Evolutionary conservation across 2,888 invertebrate species (phyloP).

Genomic region (Melinaea marsaeus): DNA sequence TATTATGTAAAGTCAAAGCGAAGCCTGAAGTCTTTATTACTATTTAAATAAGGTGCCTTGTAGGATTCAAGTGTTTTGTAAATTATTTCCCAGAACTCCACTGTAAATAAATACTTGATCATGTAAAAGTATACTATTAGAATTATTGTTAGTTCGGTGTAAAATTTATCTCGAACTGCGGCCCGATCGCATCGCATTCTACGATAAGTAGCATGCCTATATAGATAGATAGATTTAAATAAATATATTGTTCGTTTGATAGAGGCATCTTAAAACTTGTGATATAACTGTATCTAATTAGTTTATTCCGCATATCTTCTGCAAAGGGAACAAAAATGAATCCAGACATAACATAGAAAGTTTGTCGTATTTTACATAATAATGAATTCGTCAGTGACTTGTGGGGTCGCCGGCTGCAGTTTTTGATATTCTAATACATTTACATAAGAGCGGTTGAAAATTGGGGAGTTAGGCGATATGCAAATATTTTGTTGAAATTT

Average conservation of each 20-base stretch:
- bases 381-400: conserved; percentile 54
- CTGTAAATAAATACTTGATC: conserved; percentile 66
- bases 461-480: conserved; percentile 76
- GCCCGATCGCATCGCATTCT: conserved; percentile 54
- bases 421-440: conserved; percentile 66
- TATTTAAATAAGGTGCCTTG: conserved; percentile 76
- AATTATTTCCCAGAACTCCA: conserved; percentile 72
- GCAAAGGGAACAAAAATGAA: conserved; percentile 66
- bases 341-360: conserved; percentile 71
- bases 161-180: conserved; percentile 61
- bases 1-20: conserved; percentile 75
- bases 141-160: conserved; percentile 63
- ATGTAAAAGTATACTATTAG: conserved; percentile 75
- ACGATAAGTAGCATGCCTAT: conserved; percentile 48
- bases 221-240: conserved; percentile 62
- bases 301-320: conserved; percentile 61
- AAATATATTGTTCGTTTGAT: conserved; percentile 75
- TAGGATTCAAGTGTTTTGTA: conserved; percentile 71
- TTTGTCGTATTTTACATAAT: conserved; percentile 65
- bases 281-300: conserved; percentile 74
- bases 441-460: conserved; percentile 66
- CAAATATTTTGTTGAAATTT: conserved; percentile 74
- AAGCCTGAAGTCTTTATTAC: conserved; percentile 74
- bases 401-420: conserved; percentile 71
- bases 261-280: conserved; percentile 76